Evolutionary conservation across 2,888 invertebrate genomes (phyloP).

Genomic region (Euzophera pinguis): DNA sequence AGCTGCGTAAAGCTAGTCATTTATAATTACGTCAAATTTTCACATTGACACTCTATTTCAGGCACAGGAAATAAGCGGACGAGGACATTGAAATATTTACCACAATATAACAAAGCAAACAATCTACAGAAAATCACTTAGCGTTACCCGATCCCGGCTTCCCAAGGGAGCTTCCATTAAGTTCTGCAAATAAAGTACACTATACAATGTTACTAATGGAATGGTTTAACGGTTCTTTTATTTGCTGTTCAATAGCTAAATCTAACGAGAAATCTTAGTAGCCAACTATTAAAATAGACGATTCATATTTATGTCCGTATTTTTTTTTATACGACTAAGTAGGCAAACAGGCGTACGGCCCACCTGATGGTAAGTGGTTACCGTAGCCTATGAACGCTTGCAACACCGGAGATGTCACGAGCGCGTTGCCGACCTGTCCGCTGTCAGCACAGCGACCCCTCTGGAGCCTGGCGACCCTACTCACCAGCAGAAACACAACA

Average conservation of each 20-base stretch:
- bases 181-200: slow-evolving; percentile 5
- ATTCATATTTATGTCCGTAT: background rate
- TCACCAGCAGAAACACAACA: no score
- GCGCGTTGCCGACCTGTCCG: no score
- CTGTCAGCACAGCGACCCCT: no score
- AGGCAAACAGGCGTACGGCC: no score
- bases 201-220: slow-evolving; percentile 8
- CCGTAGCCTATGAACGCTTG: no score
- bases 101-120: background rate
- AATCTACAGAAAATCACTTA: background rate
- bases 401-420: no score
- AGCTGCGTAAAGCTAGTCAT: no score
- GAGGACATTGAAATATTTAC: background rate
- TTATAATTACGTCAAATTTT: no score
- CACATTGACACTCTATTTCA: background rate
- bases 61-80: background rate
- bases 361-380: no score
- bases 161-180: slow-evolving; percentile 5
- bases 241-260: slow-evolving; percentile 4
- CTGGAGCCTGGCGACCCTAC: no score
- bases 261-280: slow-evolving; percentile 1
- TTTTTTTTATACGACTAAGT: no score
- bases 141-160: background rate
- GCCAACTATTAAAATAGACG: background rate
- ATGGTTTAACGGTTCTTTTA: slow-evolving; percentile 6